Evolutionary conservation across 2,888 invertebrate species (phyloP).

Genomic region (Hedya salicella): DNA sequence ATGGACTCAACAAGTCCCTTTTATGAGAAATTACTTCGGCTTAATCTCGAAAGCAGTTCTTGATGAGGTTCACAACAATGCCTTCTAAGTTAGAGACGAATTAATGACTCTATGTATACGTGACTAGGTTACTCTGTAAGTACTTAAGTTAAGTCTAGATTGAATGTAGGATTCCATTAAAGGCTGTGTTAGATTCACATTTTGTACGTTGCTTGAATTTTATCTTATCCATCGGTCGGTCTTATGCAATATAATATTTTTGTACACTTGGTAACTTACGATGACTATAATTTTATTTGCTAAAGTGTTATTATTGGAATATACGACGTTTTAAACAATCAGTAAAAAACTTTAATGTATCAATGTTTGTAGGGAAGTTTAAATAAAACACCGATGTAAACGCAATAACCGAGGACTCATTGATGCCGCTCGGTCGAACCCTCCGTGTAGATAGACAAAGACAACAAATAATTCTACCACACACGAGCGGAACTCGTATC

Average conservation of each 20-base stretch:
- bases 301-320: too few relatives aligned
- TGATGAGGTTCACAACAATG: slow-evolving; percentile 41
- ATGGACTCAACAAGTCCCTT: slow-evolving; percentile 72
- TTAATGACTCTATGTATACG: slow-evolving; percentile 7
- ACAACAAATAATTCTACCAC: slow-evolving; percentile 31
- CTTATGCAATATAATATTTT: too few relatives aligned
- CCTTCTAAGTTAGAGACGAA: slow-evolving; percentile 27
- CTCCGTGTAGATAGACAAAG: slow-evolving; percentile 23
- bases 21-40: slow-evolving; percentile 56
- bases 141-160: background rate
- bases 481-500: slow-evolving; percentile 24
- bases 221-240: background rate
- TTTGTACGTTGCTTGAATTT: background rate
- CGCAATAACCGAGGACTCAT: background rate
- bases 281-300: too few relatives aligned
- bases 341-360: too few relatives aligned
- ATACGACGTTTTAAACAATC: too few relatives aligned
- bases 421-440: background rate
- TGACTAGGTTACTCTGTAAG: slow-evolving; percentile 6
- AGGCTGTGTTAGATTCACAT: background rate
- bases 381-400: too few relatives aligned
- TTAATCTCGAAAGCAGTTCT: slow-evolving; percentile 47
- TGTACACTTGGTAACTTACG: too few relatives aligned
- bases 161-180: background rate
- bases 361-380: too few relatives aligned